These are phyloP conservation scores for Argyrosomus regius DNA, from an alignment of 2,797 vertebrate species.

Conservation along the genomic window DNA sequence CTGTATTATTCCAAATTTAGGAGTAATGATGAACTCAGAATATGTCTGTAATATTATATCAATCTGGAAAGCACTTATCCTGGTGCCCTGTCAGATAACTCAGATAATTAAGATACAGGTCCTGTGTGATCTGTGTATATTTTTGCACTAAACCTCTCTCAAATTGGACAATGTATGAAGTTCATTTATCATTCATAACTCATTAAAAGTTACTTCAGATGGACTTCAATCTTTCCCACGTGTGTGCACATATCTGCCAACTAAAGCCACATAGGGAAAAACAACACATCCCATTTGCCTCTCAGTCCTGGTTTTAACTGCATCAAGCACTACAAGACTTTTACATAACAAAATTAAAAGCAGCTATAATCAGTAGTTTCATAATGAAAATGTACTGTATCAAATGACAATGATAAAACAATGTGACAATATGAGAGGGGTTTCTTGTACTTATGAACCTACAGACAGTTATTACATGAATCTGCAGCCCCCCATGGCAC, in stretches of 20 bases:
- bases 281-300: neutral
- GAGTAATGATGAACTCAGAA: neutral
- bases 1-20: neutral
- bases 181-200: neutral
- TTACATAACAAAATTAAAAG: neutral
- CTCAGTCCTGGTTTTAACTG: neutral
- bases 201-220: neutral
- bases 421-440: neutral
- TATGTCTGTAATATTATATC: neutral
- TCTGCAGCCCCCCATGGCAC: neutral
- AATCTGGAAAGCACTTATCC: neutral
- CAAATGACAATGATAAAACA: neutral
- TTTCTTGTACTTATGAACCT: neutral
- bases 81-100: too few species aligned
- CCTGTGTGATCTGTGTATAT: neutral
- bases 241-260: neutral
- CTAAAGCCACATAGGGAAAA: neutral
- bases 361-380: neutral
- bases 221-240: neutral
- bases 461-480: neutral
- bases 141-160: neutral
- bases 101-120: too few species aligned
- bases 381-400: neutral
- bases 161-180: neutral
- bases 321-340: neutral